Conservation (phyloP, 2,113 vertebrate species). For the Phycodurus eques region DNA sequence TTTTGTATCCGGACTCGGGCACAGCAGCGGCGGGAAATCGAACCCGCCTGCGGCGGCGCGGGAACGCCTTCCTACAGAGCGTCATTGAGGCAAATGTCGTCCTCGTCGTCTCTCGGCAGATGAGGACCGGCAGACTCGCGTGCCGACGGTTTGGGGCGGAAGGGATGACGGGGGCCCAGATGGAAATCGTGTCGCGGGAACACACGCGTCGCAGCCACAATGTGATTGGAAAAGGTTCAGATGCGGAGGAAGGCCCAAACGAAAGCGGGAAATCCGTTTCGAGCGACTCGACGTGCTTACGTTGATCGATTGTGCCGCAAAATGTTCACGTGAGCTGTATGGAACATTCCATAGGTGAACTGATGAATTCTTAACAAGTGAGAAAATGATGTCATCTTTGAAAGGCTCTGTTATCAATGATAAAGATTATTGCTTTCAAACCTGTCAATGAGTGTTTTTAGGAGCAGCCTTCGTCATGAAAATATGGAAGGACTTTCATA, state of each 20-base stretch:
- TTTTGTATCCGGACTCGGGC: neutral
- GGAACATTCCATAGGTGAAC: neutral
- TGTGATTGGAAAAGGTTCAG: neutral
- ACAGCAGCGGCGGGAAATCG: too few relatives aligned
- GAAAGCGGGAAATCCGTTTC: neutral
- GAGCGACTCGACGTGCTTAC: neutral
- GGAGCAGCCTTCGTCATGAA: neutral
- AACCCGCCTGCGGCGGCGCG: too few relatives aligned
- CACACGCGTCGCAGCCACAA: neutral
- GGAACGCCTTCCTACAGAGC: too few relatives aligned
- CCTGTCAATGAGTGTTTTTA: neutral
- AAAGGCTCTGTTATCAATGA: neutral
- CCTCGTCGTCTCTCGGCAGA: slow-evolving; percentile 21
- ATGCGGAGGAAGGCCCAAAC: neutral
- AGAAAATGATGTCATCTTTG: neutral
- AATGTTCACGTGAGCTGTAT: neutral
- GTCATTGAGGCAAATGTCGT: slow-evolving; percentile 10
- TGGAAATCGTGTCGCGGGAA: neutral
- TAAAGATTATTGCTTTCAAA: neutral
- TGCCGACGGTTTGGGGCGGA: slow-evolving; percentile 11
- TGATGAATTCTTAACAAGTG: neutral
- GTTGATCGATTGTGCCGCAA: neutral
- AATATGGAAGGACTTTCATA: neutral
- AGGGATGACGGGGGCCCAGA: slow-evolving; percentile 1
- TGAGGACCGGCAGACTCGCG: neutral